These are phyloP conservation scores for Prionailurus bengalensis DNA, from an alignment of 2,113 vertebrate genomes.

Conservation along the genomic window DNA sequence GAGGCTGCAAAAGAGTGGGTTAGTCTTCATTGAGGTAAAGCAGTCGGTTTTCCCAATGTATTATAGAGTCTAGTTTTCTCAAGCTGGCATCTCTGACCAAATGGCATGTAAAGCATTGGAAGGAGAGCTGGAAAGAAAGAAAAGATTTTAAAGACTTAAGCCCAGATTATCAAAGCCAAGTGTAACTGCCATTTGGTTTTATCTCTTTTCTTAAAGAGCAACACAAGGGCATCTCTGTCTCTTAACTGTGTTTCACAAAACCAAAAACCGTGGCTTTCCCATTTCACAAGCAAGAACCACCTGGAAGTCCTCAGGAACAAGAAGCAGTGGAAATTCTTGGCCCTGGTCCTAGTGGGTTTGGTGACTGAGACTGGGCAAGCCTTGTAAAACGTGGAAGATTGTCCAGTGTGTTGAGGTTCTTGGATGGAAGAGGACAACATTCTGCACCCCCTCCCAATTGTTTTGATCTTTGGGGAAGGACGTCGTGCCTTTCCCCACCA, in stretches of 20 bases:
- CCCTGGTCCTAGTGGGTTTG: background rate
- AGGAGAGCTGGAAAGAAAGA: background rate
- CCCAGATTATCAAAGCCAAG: background rate
- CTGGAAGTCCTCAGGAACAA: background rate
- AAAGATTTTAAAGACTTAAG: background rate
- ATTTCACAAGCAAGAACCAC: constrained; percentile 1
- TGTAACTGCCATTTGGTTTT: constrained; percentile 1
- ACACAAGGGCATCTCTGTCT: background rate
- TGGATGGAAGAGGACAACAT: background rate
- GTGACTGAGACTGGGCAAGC: background rate
- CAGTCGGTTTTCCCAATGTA: background rate
- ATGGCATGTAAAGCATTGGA: background rate
- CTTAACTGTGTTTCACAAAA: constrained; percentile 40
- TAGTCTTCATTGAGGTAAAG: background rate
- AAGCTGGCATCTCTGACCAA: background rate
- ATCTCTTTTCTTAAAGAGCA: background rate
- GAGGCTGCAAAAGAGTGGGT: background rate
- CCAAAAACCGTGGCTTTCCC: background rate
- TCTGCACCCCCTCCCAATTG: background rate
- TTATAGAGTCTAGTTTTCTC: background rate
- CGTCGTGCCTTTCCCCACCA: background rate
- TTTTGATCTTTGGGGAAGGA: background rate
- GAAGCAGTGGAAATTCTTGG: background rate
- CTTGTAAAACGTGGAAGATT: background rate
- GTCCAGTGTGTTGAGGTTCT: background rate